A percentile compares a stretch with the other conserved stretches of the same genome.
Conservation (phyloP, 2,888 invertebrate genomes). For the Cantharis rufa region DNA sequence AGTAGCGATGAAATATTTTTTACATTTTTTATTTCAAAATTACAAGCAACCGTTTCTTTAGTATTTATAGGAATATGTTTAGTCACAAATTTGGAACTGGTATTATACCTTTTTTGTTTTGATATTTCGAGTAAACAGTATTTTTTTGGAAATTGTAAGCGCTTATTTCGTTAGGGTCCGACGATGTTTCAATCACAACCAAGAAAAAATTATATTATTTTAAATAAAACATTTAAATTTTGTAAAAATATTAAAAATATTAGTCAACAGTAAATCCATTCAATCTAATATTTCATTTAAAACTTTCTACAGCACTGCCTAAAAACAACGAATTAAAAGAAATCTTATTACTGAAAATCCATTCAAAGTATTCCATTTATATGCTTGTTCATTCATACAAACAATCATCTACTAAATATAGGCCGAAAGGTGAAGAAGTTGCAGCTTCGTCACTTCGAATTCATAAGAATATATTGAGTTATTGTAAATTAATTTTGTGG, state of each 20-base stretch:
- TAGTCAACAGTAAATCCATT: neutral
- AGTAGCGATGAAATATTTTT: neutral
- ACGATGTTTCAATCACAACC: no score
- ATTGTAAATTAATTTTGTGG: conserved; percentile 52
- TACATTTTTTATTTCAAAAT: neutral
- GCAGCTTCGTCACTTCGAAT: conserved; percentile 9
- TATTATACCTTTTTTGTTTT: no score
- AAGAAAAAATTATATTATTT: no score
- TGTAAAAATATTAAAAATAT: neutral
- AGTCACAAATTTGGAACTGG: no score
- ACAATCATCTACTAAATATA: conserved; percentile 10
- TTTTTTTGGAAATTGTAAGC: no score
- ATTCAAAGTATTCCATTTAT: neutral
- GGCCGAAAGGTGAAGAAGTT: conserved; percentile 9
- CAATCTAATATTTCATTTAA: neutral
- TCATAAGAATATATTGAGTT: conserved; percentile 15
- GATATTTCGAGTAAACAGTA: no score
- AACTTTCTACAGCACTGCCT: neutral
- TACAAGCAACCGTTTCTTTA: neutral
- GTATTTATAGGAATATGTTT: no score
- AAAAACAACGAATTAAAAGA: neutral
- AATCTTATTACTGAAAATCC: neutral
- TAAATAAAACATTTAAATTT: no score
- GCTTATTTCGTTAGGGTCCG: no score
- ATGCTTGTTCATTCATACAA: neutral